phyloP scores from a whole-genome alignment of 2,888 invertebrate genomes.

The Calameuta pallipes region DNA sequence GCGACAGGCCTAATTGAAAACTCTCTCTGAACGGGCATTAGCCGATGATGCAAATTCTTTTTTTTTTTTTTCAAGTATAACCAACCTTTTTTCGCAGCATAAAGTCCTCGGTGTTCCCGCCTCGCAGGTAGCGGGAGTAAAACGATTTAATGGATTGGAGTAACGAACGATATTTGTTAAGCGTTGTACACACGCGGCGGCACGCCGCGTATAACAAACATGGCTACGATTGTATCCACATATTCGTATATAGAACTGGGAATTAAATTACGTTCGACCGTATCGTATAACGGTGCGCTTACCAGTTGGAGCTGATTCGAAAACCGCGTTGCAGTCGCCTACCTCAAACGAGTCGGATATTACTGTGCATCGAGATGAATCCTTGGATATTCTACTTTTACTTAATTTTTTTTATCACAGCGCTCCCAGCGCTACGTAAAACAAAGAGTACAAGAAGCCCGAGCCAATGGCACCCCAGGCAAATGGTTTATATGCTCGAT shows the following conservation, averaged over 20 bases:
- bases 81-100: neutral
- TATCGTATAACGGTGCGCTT: constrained; percentile 45
- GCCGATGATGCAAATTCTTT: neutral
- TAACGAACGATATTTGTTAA: constrained; percentile 21
- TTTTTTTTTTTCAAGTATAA: neutral
- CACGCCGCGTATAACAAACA: constrained; percentile 41
- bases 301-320: constrained; percentile 30
- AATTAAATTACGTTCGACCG: constrained; percentile 48
- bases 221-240: constrained; percentile 36
- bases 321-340: neutral
- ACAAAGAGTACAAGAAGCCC: neutral
- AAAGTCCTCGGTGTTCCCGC: neutral
- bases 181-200: constrained; percentile 31
- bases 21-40: neutral
- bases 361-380: neutral
- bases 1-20: neutral
- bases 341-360: neutral
- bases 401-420: neutral
- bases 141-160: constrained; percentile 38
- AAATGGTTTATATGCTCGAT: neutral
- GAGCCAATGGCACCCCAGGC: neutral
- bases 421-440: neutral
- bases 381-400: neutral
- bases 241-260: constrained; percentile 11
- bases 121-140: neutral